A percentile compares a stretch with the other conserved stretches of the same genome.
These are phyloP conservation scores for Petrocephalus sullivani DNA, from an alignment of 2,797 vertebrate genomes.

Conservation along the genomic window DNA sequence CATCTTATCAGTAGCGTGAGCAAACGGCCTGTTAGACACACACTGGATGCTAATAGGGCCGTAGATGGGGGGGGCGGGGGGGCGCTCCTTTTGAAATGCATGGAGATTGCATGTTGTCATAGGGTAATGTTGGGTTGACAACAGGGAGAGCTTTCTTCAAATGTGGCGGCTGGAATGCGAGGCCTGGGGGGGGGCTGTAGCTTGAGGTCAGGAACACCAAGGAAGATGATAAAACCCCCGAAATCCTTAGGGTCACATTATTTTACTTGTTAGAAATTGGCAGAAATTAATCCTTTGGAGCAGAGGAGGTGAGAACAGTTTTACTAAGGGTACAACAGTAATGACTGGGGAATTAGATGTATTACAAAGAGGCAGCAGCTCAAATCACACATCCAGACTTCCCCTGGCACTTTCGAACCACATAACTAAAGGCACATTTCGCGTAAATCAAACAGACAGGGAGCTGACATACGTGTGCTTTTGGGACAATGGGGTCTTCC, in stretches of 20 bases:
- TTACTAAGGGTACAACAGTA: not conserved
- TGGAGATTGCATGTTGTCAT: slow-evolving; percentile 60
- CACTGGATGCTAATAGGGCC: slow-evolving; percentile 66
- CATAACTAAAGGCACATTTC: not conserved
- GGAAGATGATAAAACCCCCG: slow-evolving; percentile 15
- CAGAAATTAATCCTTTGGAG: slow-evolving; percentile 1
- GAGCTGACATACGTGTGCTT: not conserved
- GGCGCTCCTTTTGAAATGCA: slow-evolving; percentile 67
- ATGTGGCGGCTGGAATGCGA: slow-evolving; percentile 56
- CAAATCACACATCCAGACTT: not conserved
- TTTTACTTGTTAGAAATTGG: slow-evolving; percentile 5
- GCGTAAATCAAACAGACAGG: not conserved
- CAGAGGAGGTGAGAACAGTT: not conserved
- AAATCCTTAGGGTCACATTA: slow-evolving; percentile 12
- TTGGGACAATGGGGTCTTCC: not conserved
- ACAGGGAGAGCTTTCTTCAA: not conserved
- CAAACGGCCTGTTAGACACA: slow-evolving; percentile 45
- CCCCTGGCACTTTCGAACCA: not conserved
- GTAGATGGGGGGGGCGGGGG: slow-evolving; percentile 46
- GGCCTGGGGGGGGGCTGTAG: slow-evolving; percentile 43
- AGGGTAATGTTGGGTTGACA: slow-evolving; percentile 33
- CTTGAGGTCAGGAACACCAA: slow-evolving; percentile 10
- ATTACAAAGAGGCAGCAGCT: not conserved
- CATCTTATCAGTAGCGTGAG: slow-evolving; percentile 57
- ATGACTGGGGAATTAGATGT: not conserved